Conservation (phyloP, 2,888 invertebrate genomes). For the Thysanoteuthis rhombus region DNA sequence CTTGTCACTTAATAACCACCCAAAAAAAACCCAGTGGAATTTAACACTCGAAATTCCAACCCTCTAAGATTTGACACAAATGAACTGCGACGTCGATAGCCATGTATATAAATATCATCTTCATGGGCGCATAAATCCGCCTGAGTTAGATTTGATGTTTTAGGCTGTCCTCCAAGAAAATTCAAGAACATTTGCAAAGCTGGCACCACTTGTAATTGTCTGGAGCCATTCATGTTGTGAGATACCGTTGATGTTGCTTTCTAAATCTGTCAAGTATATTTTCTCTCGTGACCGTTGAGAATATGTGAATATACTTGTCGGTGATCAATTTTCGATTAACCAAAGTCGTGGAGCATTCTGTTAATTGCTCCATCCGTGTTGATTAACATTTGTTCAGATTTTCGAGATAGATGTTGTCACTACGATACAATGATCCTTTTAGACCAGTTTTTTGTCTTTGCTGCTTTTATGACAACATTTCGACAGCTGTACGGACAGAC, state of each 20-base stretch:
- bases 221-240: neutral
- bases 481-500: no score
- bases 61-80: neutral
- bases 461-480: no score
- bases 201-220: neutral
- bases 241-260: no score
- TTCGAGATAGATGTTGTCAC: no score
- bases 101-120: neutral
- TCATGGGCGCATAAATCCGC: neutral
- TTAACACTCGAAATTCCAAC: neutral
- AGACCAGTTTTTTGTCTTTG: no score
- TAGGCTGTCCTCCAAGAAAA: neutral
- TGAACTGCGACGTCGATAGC: neutral
- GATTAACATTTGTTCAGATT: no score
- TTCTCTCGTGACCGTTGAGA: neutral
- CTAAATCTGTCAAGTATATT: neutral
- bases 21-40: neutral
- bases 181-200: neutral
- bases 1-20: neutral
- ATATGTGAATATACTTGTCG: no score
- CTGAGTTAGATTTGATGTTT: neutral
- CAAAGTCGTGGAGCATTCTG: no score
- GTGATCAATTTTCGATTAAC: no score
- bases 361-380: no score
- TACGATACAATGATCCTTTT: no score